Percentiles rank a stretch among this genome's conserved stretches.
Evolutionary conservation across 2,113 vertebrate genomes (phyloP).

Genomic region (Prionailurus bengalensis): DNA sequence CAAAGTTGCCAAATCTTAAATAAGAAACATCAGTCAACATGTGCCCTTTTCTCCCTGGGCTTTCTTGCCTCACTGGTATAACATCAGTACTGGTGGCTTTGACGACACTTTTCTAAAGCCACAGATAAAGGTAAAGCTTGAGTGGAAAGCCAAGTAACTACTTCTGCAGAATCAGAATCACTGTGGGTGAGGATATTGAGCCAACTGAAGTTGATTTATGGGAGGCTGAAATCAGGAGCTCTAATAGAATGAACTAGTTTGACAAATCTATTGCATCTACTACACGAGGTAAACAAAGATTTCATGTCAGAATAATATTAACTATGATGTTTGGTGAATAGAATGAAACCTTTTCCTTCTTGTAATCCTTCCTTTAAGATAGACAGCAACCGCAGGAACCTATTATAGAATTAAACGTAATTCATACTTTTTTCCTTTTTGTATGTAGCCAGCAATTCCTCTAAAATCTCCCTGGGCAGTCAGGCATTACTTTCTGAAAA

Average conservation of each 20-base stretch:
- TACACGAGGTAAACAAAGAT: slow-evolving; percentile 78
- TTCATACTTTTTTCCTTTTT: slow-evolving; percentile 78
- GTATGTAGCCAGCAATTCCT: slow-evolving; percentile 79
- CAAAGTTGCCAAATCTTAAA: background rate
- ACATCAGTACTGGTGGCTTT: slow-evolving; percentile 5
- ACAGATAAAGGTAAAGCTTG: slow-evolving; percentile 69
- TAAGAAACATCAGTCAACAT: background rate
- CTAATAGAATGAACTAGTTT: slow-evolving; percentile 82
- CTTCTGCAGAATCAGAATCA: slow-evolving; percentile 63
- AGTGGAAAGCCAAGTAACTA: slow-evolving; percentile 67
- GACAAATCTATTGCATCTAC: slow-evolving; percentile 80
- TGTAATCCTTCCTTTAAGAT: slow-evolving; percentile 80
- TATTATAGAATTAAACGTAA: slow-evolving; percentile 85
- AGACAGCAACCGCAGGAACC: slow-evolving; percentile 70
- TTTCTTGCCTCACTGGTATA: background rate
- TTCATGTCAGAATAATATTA: slow-evolving; percentile 81
- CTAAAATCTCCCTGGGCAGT: slow-evolving; percentile 52
- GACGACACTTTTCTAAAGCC: slow-evolving; percentile 63
- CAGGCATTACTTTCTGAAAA: slow-evolving; percentile 66
- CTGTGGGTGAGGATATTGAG: slow-evolving; percentile 54
- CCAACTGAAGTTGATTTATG: slow-evolving; percentile 78
- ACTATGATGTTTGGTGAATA: slow-evolving; percentile 78
- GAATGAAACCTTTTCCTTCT: slow-evolving; percentile 75
- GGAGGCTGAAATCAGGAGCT: slow-evolving; percentile 80
- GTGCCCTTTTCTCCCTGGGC: background rate